phyloP scores from a whole-genome alignment of 2,113 vertebrate genomes.

The Polypterus senegalus region DNA sequence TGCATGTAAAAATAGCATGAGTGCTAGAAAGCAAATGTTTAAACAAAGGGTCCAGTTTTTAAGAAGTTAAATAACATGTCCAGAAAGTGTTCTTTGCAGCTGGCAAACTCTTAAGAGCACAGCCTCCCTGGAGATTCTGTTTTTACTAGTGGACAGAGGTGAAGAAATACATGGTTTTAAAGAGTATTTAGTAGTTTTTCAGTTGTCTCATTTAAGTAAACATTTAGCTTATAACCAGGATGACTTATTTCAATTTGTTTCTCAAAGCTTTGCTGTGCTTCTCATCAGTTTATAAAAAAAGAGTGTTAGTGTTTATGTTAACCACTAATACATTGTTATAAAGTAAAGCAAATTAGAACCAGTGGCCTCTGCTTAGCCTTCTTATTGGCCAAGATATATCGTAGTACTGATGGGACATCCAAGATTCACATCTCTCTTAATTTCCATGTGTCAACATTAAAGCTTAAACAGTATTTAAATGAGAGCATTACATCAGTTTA shows the following conservation, averaged over 20 bases:
- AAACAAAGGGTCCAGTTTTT: no score
- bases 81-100: no score
- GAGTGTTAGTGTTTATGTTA: slow-evolving; percentile 78
- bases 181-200: no score
- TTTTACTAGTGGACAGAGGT: no score
- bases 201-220: no score
- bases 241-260: slow-evolving; percentile 2
- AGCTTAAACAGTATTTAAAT: slow-evolving; percentile 73
- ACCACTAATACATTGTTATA: slow-evolving; percentile 71
- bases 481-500: slow-evolving; percentile 40
- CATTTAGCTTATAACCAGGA: no score
- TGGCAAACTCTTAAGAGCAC: no score
- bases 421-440: slow-evolving; percentile 90
- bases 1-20: no score
- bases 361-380: slow-evolving; percentile 75
- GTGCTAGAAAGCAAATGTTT: no score
- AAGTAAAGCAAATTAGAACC: slow-evolving; percentile 91
- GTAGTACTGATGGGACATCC: slow-evolving; percentile 83
- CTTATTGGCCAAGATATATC: slow-evolving; percentile 84
- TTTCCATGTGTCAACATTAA: slow-evolving; percentile 73
- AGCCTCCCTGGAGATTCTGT: no score
- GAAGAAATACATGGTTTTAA: no score
- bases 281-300: slow-evolving; percentile 67
- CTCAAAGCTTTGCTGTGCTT: slow-evolving; percentile 27
- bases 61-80: no score